A percentile compares a stretch with the other conserved stretches of the same genome.
Conservation (phyloP, 2,113 vertebrate species). For the Falcunculus frontatus region DNA sequence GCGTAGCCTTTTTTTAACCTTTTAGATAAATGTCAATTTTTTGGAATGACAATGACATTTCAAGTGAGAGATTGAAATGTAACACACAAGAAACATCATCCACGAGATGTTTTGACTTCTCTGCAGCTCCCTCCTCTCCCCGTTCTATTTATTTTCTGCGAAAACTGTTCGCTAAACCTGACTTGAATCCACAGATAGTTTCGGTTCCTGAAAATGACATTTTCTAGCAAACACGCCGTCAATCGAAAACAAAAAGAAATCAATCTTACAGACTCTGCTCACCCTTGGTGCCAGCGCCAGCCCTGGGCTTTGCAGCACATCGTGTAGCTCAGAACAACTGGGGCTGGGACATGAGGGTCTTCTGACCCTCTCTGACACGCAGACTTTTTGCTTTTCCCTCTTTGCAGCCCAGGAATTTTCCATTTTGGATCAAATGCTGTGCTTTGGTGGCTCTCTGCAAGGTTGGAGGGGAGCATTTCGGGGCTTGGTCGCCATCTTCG, state of each 20-base stretch:
- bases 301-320: not conserved
- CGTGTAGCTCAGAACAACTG: not conserved
- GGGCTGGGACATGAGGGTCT: not conserved
- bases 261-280: not conserved
- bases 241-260: not conserved
- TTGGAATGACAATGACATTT: constrained; percentile 61
- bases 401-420: not conserved
- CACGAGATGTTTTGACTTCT: constrained; percentile 54
- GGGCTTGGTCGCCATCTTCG: rapidly evolving
- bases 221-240: not conserved
- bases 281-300: not conserved
- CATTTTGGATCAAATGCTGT: not conserved
- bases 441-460: not conserved
- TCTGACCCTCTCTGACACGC: rapidly evolving
- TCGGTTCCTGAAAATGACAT: constrained; percentile 14
- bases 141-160: constrained; percentile 38
- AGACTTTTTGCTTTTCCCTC: not conserved
- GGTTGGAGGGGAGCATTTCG: rapidly evolving
- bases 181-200: constrained; percentile 48
- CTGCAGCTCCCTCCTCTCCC: constrained; percentile 33
- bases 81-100: constrained; percentile 41
- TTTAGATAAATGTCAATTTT: constrained; percentile 57
- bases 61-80: constrained; percentile 54
- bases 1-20: constrained; percentile 39
- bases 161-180: constrained; percentile 43